Conservation (phyloP, 2,888 invertebrate species). For the Cinara cedri region DNA sequence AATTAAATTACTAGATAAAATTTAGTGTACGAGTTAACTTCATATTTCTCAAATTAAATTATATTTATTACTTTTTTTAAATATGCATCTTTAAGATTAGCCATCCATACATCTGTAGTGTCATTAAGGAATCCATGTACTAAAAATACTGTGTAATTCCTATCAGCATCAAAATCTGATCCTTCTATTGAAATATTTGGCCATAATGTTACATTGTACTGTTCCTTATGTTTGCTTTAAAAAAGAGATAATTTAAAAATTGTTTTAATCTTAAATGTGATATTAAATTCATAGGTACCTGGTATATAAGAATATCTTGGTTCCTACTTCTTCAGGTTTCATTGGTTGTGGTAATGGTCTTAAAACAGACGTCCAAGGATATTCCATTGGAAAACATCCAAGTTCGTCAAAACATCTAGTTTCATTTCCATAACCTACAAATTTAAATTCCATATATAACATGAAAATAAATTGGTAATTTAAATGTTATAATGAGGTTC, state of each 20-base stretch:
- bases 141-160: slow-evolving; percentile 66
- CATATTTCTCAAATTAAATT: too few species aligned
- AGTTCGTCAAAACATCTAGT: slow-evolving; percentile 62
- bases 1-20: too few species aligned
- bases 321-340: slow-evolving; percentile 62
- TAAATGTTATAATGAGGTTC: too few species aligned
- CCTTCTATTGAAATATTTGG: slow-evolving; percentile 64
- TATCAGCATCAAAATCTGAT: slow-evolving; percentile 66
- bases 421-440: slow-evolving; percentile 50
- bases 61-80: slow-evolving; percentile 66
- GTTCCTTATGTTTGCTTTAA: slow-evolving; percentile 57
- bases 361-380: slow-evolving; percentile 63
- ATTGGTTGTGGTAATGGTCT: slow-evolving; percentile 63
- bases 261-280: background rate
- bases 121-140: slow-evolving; percentile 72
- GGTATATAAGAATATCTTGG: slow-evolving; percentile 62
- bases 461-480: too few species aligned
- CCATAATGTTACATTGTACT: slow-evolving; percentile 59
- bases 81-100: slow-evolving; percentile 68
- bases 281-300: slow-evolving; percentile 59
- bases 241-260: background rate
- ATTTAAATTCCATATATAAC: too few species aligned
- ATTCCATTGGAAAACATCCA: slow-evolving; percentile 63
- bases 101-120: slow-evolving; percentile 69
- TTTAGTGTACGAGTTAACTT: too few species aligned